A percentile compares a stretch with the other conserved stretches of the same genome.
Evolutionary conservation across 2,888 invertebrate genomes (phyloP).

Genomic region (Gortyna flavago): DNA sequence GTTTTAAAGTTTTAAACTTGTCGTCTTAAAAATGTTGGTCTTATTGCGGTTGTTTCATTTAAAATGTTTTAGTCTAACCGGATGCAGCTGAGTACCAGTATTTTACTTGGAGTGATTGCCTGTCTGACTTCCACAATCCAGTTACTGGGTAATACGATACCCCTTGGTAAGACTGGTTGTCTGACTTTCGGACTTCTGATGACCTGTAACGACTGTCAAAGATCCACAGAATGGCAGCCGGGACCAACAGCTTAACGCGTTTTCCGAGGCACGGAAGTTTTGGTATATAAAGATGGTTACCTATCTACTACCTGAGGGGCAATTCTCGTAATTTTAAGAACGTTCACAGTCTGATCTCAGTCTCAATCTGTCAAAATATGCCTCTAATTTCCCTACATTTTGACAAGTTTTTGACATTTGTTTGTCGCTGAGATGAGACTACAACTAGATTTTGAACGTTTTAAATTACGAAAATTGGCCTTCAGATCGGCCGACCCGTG

Average conservation of each 20-base stretch:
- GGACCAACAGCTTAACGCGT: not conserved
- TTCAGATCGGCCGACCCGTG: not conserved
- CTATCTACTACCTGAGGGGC: too few relatives aligned
- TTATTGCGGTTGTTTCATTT: not conserved
- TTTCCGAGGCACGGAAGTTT: not conserved
- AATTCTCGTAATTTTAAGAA: too few relatives aligned
- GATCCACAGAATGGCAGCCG: not conserved
- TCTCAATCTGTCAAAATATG: too few relatives aligned
- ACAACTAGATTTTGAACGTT: too few relatives aligned
- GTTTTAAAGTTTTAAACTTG: slow-evolving; percentile 9
- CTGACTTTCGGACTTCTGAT: not conserved
- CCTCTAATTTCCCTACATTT: too few relatives aligned
- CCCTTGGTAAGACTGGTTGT: not conserved
- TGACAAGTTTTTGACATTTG: too few relatives aligned
- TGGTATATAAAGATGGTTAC: not conserved
- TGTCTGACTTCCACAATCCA: not conserved
- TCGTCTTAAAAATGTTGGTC: not conserved
- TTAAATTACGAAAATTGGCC: too few relatives aligned
- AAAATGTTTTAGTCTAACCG: not conserved
- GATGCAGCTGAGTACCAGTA: not conserved
- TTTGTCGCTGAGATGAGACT: too few relatives aligned
- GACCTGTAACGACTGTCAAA: not conserved
- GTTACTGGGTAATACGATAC: not conserved
- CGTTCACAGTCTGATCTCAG: too few relatives aligned
- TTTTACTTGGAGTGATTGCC: not conserved